Evolutionary conservation across 2,113 vertebrate genomes (phyloP).

Genomic region (Oreochromis spilurus): DNA sequence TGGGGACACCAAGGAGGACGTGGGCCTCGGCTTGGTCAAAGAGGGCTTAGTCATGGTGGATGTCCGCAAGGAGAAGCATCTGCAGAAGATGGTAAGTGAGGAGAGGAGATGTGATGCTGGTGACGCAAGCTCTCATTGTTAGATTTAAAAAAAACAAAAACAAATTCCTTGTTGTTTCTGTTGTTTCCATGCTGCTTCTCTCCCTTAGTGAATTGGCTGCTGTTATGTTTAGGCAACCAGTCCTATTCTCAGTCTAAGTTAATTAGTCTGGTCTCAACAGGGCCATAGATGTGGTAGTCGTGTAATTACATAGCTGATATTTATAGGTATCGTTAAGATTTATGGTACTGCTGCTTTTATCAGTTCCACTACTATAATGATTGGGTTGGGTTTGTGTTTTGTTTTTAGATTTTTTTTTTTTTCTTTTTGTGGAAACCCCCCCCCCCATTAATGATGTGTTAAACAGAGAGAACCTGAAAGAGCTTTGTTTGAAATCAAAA

Average conservation of each 20-base stretch:
- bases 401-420: not conserved
- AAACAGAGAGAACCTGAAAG: not conserved
- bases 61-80: slow-evolving; percentile 86
- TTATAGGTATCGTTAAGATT: not conserved
- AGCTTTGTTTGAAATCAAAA: not conserved
- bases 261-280: not conserved
- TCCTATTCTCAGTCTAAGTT: not conserved
- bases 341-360: not conserved
- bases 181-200: not conserved
- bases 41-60: slow-evolving; percentile 94
- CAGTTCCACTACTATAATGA: not conserved
- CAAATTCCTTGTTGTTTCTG: not conserved
- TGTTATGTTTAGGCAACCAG: not conserved
- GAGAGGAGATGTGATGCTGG: no score
- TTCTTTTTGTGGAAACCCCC: not conserved
- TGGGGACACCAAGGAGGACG: slow-evolving; percentile 85
- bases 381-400: not conserved
- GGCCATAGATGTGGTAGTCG: not conserved
- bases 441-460: not conserved
- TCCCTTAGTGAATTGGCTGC: not conserved
- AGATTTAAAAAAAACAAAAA: not conserved
- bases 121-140: not conserved
- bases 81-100: slow-evolving; percentile 87
- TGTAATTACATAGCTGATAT: not conserved
- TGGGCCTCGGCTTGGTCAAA: slow-evolving; percentile 87